Percentiles rank a stretch among this genome's conserved stretches.
These are phyloP conservation scores for Dromas ardeola DNA, from an alignment of 2,113 vertebrate species.

Conservation along the genomic window DNA sequence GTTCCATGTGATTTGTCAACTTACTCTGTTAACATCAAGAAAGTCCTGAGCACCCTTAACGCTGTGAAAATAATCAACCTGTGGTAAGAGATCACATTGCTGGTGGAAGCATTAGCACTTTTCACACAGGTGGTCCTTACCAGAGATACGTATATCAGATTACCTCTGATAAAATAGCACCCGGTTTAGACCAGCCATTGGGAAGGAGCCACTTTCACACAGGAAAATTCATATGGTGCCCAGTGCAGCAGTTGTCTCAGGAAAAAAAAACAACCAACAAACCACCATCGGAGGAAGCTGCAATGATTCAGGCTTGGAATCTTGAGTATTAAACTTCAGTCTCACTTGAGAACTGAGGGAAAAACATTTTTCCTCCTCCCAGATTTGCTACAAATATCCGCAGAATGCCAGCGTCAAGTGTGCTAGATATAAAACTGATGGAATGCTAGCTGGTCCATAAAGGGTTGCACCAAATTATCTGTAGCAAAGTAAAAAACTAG, in stretches of 20 bases:
- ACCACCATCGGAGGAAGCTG: constrained; percentile 41
- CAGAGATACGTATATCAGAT: constrained; percentile 10
- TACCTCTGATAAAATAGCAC: constrained; percentile 23
- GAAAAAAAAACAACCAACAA: neutral
- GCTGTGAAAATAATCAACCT: constrained; percentile 32
- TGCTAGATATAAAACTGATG: constrained; percentile 99
- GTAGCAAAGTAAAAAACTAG: constrained; percentile 99
- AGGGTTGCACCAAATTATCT: constrained; percentile 94
- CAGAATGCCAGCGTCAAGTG: constrained; percentile 2
- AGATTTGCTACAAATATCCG: constrained; percentile 68
- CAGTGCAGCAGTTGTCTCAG: constrained; percentile 53
- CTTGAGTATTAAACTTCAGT: constrained; percentile 40
- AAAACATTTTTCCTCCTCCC: constrained; percentile 35
- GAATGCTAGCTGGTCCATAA: constrained; percentile 94
- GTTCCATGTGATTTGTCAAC: constrained; percentile 38
- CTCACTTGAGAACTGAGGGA: constrained; percentile 43
- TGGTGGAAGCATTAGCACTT: constrained; percentile 48
- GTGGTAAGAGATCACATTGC: constrained; percentile 38
- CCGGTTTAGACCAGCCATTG: neutral
- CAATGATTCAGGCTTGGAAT: constrained; percentile 49
- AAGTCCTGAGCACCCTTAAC: constrained; percentile 61
- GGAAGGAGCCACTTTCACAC: constrained; percentile 54
- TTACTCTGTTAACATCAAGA: constrained; percentile 34
- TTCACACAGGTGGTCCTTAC: constrained; percentile 41
- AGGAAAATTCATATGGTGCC: constrained; percentile 33